Base-by-base conservation (phyloP, 2,797 vertebrate genomes). In the Lacerta viridis region DNA sequence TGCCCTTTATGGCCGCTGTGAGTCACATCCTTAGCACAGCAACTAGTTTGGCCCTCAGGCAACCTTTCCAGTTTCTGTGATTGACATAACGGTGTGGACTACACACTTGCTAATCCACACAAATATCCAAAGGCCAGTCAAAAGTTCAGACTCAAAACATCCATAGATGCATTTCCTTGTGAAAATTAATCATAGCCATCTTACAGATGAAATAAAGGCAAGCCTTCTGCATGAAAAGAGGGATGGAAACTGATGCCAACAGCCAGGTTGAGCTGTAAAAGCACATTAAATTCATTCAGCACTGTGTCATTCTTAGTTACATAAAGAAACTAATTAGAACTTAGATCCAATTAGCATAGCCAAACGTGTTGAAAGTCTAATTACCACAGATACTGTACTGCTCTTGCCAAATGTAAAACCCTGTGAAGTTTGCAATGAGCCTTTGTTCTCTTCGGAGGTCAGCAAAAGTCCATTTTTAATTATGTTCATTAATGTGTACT, bases 311-410 rank as follows among this genome's bases (percentile, higher is more conserved):
- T 97, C 92, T 95, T 92, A 95, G 93, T 94, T 95, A 95, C 87
- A 96, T 89, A 95, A 95, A 93, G 93, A 94, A 95, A 94, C 87
- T 96, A 94, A 97, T 96, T 97, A 97, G 88, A 96, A 96, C 77
- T 93, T 93, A 88, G 91, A 96, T 94, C 86, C 80, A 96, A 96
- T 96, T 96, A 97, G 86, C 93, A 96, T 94, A 94, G 89, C 88
- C 84, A 95, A 96, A 95, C 92, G 83, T 92, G 89, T 81, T 92
- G 86, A 93, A 94, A 93, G 92, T 91, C 85, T 95, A 96, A 96
- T 96, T 96, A 96, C 93, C 27, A 71, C 76, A 93, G 91, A 94
- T 93, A 95, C 55, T 83, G 41, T 79, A 91, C 18, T 78, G 77
- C n/a, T 95, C 92, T 89, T 93, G 91, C 83, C 92, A 94, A 94